Percentiles rank a stretch among this genome's conserved stretches.
phyloP scores from a whole-genome alignment of 2,797 vertebrate species.

The Micropoecilia bifurca region DNA sequence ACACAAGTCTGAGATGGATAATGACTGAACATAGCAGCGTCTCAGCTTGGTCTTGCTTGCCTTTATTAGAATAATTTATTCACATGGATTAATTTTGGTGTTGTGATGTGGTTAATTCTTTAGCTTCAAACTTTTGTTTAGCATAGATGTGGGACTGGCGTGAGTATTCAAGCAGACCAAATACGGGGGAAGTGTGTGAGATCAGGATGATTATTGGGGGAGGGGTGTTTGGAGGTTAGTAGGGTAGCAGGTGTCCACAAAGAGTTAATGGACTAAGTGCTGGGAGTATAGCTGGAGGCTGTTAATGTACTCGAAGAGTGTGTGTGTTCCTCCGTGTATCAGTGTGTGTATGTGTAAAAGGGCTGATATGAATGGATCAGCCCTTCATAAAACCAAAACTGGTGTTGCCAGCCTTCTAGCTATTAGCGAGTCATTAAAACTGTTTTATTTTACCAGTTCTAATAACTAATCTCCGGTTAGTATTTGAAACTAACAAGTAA shows the following conservation, averaged over 20 bases:
- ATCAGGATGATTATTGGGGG: conserved; percentile 22
- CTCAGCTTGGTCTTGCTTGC: conserved; percentile 42
- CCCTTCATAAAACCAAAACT: conserved; percentile 6
- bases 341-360: conserved; percentile 3
- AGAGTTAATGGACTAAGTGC: conserved; percentile 67
- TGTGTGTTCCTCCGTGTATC: not conserved
- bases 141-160: conserved; percentile 26
- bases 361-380: conserved; percentile 16
- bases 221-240: conserved; percentile 41
- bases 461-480: not conserved
- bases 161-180: conserved; percentile 40
- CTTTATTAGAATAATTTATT: conserved; percentile 43
- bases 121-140: conserved; percentile 24
- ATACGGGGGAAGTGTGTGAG: conserved; percentile 33
- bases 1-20: conserved; percentile 62
- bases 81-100: conserved; percentile 17
- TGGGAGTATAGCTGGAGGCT: conserved; percentile 40
- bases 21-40: conserved; percentile 55
- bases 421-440: conserved; percentile 7
- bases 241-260: conserved; percentile 77
- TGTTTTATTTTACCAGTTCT: conserved; percentile 13
- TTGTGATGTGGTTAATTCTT: not conserved
- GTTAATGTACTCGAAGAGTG: conserved; percentile 34
- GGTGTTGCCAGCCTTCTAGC: not conserved
- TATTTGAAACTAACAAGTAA: no score